Conservation (phyloP, 1,140 invertebrate species). For the Hypsibius dujardini region DNA sequence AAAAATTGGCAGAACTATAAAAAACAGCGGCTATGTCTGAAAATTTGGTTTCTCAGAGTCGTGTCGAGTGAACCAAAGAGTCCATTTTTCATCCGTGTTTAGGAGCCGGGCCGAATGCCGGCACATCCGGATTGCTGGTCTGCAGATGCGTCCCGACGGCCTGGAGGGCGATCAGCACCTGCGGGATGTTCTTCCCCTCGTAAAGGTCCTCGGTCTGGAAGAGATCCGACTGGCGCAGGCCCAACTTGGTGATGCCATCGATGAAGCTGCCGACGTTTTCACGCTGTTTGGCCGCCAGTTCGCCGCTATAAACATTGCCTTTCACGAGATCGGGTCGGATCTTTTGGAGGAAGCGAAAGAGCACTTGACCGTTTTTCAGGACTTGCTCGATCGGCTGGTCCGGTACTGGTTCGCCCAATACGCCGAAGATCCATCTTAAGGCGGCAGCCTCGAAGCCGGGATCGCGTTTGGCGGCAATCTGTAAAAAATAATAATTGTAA, state of each 20-base stretch:
- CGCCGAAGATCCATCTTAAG: slow-evolving; percentile 1
- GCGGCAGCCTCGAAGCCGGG: neutral
- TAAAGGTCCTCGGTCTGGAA: slow-evolving; percentile 12
- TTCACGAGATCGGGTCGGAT: neutral
- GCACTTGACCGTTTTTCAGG: neutral
- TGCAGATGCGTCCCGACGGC: slow-evolving; percentile 1
- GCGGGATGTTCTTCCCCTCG: slow-evolving; percentile 11
- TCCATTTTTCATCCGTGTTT: too few species aligned
- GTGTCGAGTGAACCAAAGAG: too few species aligned
- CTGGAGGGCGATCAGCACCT: neutral
- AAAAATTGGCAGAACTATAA: too few species aligned
- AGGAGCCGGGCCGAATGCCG: slow-evolving; percentile 2
- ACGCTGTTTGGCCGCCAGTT: neutral
- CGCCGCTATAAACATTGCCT: neutral
- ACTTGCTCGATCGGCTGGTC: neutral
- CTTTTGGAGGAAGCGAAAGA: neutral
- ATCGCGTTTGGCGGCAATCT: slow-evolving; percentile 16
- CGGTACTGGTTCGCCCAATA: neutral
- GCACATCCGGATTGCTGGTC: neutral
- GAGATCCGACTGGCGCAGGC: neutral
- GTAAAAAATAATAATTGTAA: too few species aligned
- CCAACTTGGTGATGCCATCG: slow-evolving; percentile 3
- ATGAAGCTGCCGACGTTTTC: slow-evolving; percentile 15
- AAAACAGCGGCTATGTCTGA: too few species aligned
- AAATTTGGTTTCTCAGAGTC: too few species aligned